phyloP scores from a whole-genome alignment of 2,113 vertebrate species.

The Neotoma lepida region DNA sequence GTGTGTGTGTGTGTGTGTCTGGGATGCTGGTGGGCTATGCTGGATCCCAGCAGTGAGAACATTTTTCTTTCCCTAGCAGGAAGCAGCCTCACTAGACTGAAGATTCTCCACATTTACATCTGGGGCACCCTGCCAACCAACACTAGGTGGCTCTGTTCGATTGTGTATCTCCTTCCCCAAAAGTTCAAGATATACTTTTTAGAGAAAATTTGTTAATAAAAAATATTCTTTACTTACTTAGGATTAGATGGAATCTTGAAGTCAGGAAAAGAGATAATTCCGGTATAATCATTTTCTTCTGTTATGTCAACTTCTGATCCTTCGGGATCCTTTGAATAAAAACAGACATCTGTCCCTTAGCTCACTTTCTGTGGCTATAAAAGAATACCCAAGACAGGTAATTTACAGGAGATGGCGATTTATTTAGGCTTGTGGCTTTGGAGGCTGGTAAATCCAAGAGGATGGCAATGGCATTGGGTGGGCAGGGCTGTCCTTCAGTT shows the following conservation, averaged over 20 bases:
- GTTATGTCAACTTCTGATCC: constrained; percentile 88
- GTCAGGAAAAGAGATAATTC: constrained; percentile 92
- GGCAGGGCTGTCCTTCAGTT: background rate
- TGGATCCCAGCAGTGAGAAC: background rate
- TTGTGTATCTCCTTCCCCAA: background rate
- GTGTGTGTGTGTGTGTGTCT: background rate
- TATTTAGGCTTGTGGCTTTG: background rate
- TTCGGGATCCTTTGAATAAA: constrained; percentile 90
- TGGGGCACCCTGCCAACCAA: background rate
- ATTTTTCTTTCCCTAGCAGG: background rate
- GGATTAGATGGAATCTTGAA: constrained; percentile 96
- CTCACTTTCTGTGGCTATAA: background rate
- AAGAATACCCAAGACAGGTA: background rate
- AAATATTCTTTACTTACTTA: constrained; percentile 86
- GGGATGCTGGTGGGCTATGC: background rate
- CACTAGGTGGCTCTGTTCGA: constrained; percentile 40
- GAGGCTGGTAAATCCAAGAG: background rate
- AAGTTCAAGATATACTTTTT: background rate
- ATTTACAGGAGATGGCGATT: background rate
- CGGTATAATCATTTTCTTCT: constrained; percentile 90
- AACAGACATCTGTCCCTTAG: constrained; percentile 55
- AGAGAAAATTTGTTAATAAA: constrained; percentile 40
- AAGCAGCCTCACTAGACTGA: background rate
- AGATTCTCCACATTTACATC: background rate
- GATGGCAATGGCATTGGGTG: no score